Evolutionary conservation across 2,113 vertebrate species (phyloP).

Genomic region (Donacobius atricapilla): DNA sequence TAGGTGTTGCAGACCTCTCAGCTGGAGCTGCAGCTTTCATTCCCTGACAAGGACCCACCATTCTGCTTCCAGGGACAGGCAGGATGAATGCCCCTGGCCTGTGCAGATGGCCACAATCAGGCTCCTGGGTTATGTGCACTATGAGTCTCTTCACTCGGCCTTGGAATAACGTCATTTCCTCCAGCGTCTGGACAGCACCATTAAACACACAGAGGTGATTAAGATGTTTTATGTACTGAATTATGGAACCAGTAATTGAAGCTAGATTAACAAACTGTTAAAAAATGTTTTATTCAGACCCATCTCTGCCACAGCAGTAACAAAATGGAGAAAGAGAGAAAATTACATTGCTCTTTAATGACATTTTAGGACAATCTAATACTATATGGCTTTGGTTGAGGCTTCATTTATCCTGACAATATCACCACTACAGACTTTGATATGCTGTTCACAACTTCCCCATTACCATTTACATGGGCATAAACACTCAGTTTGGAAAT

Average conservation of each 20-base stretch:
- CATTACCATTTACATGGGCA: neutral
- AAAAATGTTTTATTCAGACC: neutral
- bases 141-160: rapidly evolving
- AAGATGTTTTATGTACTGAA: neutral
- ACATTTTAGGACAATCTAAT: neutral
- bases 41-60: neutral
- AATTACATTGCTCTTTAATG: neutral
- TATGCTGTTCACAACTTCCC: neutral
- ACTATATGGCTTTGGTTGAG: neutral
- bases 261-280: neutral
- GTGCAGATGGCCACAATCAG: neutral
- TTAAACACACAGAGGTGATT: neutral
- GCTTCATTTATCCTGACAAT: neutral
- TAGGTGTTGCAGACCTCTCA: neutral
- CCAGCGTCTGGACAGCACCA: neutral
- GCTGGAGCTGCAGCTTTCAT: neutral
- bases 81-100: no score
- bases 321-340: neutral
- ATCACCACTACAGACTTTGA: neutral
- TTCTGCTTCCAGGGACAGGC: neutral
- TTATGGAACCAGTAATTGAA: neutral
- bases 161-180: neutral
- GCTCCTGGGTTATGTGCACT: neutral
- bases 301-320: neutral
- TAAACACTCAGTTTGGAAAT: neutral